These are phyloP conservation scores for Sebastes baramenuke DNA, from an alignment of 2,797 vertebrate species.

Conservation along the genomic window DNA sequence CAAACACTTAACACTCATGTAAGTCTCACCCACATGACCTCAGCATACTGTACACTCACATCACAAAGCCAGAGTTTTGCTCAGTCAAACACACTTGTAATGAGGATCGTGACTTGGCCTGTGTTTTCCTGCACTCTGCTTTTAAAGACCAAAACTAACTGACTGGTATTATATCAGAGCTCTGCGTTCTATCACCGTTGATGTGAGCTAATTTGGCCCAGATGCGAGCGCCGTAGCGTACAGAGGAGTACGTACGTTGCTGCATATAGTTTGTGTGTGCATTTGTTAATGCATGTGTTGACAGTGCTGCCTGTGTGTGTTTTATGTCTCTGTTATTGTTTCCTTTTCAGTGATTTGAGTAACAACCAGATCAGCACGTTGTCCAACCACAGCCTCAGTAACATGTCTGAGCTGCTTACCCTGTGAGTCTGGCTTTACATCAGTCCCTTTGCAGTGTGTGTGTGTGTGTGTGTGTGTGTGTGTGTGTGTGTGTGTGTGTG, in stretches of 20 bases:
- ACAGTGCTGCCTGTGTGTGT: conserved; percentile 50
- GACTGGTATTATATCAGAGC: conserved; percentile 12
- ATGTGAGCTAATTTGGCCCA: conserved; percentile 15
- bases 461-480: conserved; percentile 9
- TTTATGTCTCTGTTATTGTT: conserved; percentile 74
- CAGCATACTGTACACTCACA: neutral
- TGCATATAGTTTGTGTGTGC: conserved; percentile 13
- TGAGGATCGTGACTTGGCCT: conserved; percentile 24
- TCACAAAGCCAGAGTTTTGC: neutral
- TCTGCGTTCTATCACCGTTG: conserved; percentile 28
- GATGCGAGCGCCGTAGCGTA: neutral
- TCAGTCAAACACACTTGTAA: neutral
- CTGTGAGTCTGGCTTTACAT: conserved; percentile 91
- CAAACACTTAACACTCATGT: conserved; percentile 98
- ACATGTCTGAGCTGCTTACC: conserved; percentile 98
- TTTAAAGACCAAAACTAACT: conserved; percentile 51
- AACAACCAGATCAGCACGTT: conserved; percentile 99
- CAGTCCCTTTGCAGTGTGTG: conserved; percentile 32
- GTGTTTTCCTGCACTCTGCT: conserved; percentile 25
- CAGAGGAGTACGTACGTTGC: neutral
- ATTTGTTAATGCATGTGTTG: conserved; percentile 40
- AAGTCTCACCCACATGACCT: conserved; percentile 75
- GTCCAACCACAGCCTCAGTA: conserved; percentile 99
- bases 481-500: neutral
- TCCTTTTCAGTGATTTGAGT: conserved; percentile 97